phyloP scores from a whole-genome alignment of 2,113 vertebrate genomes.

The Pseudolaguvia tuberculata region DNA sequence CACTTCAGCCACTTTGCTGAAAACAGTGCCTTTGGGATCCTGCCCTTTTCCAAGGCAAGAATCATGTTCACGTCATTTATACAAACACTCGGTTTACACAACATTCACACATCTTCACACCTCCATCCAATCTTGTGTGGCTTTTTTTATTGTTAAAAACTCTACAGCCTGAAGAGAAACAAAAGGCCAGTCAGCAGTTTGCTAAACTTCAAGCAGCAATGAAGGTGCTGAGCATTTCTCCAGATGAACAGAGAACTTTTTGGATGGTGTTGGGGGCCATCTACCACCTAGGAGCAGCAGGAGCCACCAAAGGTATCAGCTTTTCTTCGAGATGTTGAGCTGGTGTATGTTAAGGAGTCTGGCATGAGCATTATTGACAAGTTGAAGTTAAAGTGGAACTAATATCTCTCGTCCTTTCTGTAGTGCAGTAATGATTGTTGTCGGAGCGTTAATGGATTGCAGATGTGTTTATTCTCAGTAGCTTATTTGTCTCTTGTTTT shows the following conservation, averaged over 20 bases:
- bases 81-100: not conserved
- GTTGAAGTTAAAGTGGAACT: not conserved
- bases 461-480: constrained; percentile 28
- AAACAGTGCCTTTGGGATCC: constrained; percentile 82
- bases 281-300: constrained; percentile 90
- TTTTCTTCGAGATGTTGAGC: too few relatives aligned
- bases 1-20: constrained; percentile 94
- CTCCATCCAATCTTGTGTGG: not conserved
- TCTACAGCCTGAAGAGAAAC: constrained; percentile 84
- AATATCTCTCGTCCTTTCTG: not conserved
- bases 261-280: constrained; percentile 84
- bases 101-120: not conserved
- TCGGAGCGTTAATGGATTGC: constrained; percentile 40
- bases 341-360: not conserved
- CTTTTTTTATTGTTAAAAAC: not conserved
- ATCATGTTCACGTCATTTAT: not conserved
- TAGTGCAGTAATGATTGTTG: constrained; percentile 23
- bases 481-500: constrained; percentile 17
- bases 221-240: constrained; percentile 86
- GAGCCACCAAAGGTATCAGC: constrained; percentile 87
- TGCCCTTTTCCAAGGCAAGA: constrained; percentile 79
- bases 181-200: constrained; percentile 87
- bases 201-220: constrained; percentile 91
- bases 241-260: constrained; percentile 83
- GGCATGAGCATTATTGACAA: not conserved